Percentiles rank a stretch among this genome's conserved stretches.
phyloP scores from a whole-genome alignment of 2,797 vertebrate species.

The Denticeps clupeoides region DNA sequence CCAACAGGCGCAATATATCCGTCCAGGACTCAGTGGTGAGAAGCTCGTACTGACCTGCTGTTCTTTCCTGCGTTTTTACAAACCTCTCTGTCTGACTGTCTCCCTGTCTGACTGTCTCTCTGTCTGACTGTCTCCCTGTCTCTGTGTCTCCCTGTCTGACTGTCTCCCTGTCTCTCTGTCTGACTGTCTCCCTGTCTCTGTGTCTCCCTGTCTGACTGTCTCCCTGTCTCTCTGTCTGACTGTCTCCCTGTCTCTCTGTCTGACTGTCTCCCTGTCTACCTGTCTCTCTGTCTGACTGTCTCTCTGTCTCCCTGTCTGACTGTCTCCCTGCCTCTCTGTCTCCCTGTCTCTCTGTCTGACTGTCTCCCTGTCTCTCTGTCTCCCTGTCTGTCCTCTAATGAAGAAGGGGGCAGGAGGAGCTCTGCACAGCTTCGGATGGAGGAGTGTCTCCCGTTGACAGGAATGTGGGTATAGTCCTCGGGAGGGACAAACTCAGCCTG shows the following conservation, averaged over 20 bases:
- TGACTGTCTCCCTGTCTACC: too few relatives aligned
- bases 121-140: constrained; percentile 7
- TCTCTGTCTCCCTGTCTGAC: too few relatives aligned
- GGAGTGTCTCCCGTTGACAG: constrained; percentile 31
- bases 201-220: too few relatives aligned
- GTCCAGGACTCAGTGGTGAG: constrained; percentile 70
- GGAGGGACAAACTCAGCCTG: constrained; percentile 30
- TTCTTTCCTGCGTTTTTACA: constrained; percentile 69
- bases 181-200: too few relatives aligned
- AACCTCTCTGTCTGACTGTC: constrained; percentile 41
- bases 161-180: too few relatives aligned
- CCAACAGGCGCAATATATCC: constrained; percentile 78
- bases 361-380: too few relatives aligned
- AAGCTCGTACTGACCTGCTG: constrained; percentile 74
- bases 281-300: too few relatives aligned
- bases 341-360: too few relatives aligned
- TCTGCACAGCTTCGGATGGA: constrained; percentile 28
- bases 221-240: too few relatives aligned
- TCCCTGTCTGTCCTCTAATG: background rate
- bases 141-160: too few relatives aligned
- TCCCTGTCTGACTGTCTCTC: constrained; percentile 7
- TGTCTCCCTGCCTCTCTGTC: too few relatives aligned
- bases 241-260: too few relatives aligned
- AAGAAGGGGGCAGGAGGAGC: constrained; percentile 29
- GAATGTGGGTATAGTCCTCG: constrained; percentile 37